phyloP scores from a whole-genome alignment of 2,113 vertebrate genomes.

The Chamaea fasciata region DNA sequence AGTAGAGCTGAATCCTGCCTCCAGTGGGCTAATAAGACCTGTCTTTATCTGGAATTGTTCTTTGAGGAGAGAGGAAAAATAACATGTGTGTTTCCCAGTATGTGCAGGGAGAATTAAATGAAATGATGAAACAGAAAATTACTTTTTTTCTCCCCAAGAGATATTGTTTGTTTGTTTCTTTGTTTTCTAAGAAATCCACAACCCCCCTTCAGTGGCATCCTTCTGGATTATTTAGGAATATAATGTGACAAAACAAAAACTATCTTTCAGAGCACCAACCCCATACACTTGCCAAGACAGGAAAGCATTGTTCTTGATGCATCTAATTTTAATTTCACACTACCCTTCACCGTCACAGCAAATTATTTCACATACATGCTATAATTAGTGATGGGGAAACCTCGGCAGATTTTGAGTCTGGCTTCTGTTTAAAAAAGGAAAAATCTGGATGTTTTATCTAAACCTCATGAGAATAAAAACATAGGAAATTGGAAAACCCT shows the following conservation, averaged over 20 bases:
- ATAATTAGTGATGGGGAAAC: slow-evolving; percentile 23
- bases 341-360: neutral
- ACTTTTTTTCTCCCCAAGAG: neutral
- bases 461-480: neutral
- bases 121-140: neutral
- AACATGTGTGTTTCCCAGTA: neutral
- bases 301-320: neutral
- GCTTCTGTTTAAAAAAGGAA: slow-evolving; percentile 2
- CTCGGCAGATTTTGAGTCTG: neutral
- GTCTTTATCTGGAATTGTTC: neutral
- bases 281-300: neutral
- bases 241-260: neutral
- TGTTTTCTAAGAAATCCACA: neutral
- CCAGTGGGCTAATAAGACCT: neutral
- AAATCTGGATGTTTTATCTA: neutral
- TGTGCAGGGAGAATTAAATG: neutral
- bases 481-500: slow-evolving; percentile 5
- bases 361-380: neutral
- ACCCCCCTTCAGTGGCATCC: neutral
- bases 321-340: slow-evolving; percentile 46
- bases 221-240: neutral
- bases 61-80: neutral
- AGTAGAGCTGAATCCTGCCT: neutral
- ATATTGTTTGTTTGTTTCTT: neutral
- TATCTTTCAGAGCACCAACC: neutral